phyloP scores from a whole-genome alignment of 2,113 vertebrate genomes.

The Lathamus discolor region DNA sequence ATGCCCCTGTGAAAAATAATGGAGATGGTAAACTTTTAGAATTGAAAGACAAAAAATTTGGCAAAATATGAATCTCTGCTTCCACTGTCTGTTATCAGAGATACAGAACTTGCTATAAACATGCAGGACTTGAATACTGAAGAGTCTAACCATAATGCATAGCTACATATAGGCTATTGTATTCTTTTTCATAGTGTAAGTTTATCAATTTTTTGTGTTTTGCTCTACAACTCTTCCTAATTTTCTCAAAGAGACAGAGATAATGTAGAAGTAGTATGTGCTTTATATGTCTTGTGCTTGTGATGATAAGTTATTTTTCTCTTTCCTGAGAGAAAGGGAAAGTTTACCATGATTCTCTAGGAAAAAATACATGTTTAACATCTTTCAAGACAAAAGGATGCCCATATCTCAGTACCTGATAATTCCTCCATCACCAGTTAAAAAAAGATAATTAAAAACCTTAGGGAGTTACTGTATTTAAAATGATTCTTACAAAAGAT shows the following conservation, averaged over 20 bases:
- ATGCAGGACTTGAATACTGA: background rate
- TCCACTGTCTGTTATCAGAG: background rate
- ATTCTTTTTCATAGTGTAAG: background rate
- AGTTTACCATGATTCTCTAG: background rate
- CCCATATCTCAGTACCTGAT: background rate
- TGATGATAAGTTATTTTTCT: background rate
- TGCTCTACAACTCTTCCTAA: background rate
- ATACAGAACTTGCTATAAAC: background rate
- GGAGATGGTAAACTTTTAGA: background rate
- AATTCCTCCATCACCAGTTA: background rate
- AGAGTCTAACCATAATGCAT: background rate
- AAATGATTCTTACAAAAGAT: background rate
- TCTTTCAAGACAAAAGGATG: background rate
- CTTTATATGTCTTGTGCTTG: background rate
- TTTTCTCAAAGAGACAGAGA: background rate
- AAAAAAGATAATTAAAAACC: background rate
- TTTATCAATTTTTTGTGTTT: background rate
- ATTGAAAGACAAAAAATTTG: background rate
- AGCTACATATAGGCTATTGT: background rate
- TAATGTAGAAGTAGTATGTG: background rate
- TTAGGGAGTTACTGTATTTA: background rate
- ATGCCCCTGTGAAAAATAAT: background rate
- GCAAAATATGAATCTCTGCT: background rate
- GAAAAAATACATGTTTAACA: background rate
- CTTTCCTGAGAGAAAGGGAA: background rate